These are phyloP conservation scores for Panagrolaimus sp. DNA, from an alignment of 1,140 invertebrate species.

Conservation along the genomic window DNA sequence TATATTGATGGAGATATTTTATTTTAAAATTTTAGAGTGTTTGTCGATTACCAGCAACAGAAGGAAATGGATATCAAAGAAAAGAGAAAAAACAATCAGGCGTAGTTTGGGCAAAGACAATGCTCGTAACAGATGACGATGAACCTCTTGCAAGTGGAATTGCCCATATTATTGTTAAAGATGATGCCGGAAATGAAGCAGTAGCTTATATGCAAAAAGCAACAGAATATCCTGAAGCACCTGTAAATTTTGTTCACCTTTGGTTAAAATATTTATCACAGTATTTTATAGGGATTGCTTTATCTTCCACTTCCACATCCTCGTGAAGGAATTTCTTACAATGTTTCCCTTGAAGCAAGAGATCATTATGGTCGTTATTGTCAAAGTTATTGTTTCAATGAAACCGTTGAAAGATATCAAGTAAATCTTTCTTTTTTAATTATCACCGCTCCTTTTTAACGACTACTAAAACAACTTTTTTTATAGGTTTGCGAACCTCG, in stretches of 20 bases:
- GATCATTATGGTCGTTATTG: slow-evolving; percentile 56
- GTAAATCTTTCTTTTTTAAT: slow-evolving; percentile 18
- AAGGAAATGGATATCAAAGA: slow-evolving; percentile 38
- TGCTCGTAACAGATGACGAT: slow-evolving; percentile 42
- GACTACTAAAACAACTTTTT: background rate
- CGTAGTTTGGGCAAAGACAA: slow-evolving; percentile 55
- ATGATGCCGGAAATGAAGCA: slow-evolving; percentile 24
- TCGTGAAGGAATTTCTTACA: slow-evolving; percentile 25
- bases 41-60: slow-evolving; percentile 45
- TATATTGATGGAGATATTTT: slow-evolving; percentile 5
- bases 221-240: slow-evolving; percentile 48
- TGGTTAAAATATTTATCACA: background rate
- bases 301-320: slow-evolving; percentile 55
- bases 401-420: slow-evolving; percentile 48
- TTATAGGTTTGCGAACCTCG: slow-evolving; percentile 50
- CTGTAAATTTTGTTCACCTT: slow-evolving; percentile 28
- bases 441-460: too few species aligned
- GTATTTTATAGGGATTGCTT: slow-evolving; percentile 40
- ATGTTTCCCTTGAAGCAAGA: slow-evolving; percentile 47
- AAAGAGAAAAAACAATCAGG: slow-evolving; percentile 28
- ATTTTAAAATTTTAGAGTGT: slow-evolving; percentile 24
- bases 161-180: slow-evolving; percentile 42
- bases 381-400: slow-evolving; percentile 54
- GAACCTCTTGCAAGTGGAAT: slow-evolving; percentile 43
- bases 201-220: slow-evolving; percentile 41